Evolutionary conservation across 2,113 vertebrate species (phyloP), one percentile per base, ranked within the genome.

Genomic region (Protobothrops flavoviridis): DNA sequence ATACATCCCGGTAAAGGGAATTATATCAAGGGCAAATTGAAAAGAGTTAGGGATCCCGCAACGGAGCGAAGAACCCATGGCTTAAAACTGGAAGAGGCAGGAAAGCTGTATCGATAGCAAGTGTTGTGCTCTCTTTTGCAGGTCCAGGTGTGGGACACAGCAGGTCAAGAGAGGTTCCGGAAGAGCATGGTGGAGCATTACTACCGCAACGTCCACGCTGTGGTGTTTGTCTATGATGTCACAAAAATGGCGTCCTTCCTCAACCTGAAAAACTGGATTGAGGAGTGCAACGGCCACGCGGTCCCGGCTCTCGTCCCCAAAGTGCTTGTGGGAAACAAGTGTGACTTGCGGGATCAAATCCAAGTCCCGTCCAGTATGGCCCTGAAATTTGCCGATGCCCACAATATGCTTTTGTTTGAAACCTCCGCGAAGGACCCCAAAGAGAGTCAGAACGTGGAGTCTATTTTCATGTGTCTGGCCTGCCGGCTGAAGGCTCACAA

Each of bases 81-180:
- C 59, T 64, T 64, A 8, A 29, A 29, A 64, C 9, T 29, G 26
- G 61, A 69, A n/a, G 26, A n/a, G n/a, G 69, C 29, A 33, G n/a
- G 69, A 39, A 20, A 5, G 12, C n/a, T 50, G 52, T 0, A 4
- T 17, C 57, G 1, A 10, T 0, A 11, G 4, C 33, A 50, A 43
- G 59, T 33, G 81, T 55, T 5, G 10, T 87, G 43, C 0, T 94
- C 95, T 90, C 0, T 94, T 93, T 92, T 95, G n/a, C 96, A 99
- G 99, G 99, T 99, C 91, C 99, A 99, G 89, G 99, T 99, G 29
- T 99, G 99, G 99, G 99, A 99, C 97, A 99, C 99, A 0, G 99
- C 99, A 0, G 99, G 99, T 2, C 99, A 99, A 97, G 99, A 99
- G 95, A 97, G 99, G 88, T 99, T 99, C 95, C 98, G 99, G 26